Evolutionary conservation across 2,113 vertebrate species (phyloP).

Genomic region (Zapornia atra): DNA sequence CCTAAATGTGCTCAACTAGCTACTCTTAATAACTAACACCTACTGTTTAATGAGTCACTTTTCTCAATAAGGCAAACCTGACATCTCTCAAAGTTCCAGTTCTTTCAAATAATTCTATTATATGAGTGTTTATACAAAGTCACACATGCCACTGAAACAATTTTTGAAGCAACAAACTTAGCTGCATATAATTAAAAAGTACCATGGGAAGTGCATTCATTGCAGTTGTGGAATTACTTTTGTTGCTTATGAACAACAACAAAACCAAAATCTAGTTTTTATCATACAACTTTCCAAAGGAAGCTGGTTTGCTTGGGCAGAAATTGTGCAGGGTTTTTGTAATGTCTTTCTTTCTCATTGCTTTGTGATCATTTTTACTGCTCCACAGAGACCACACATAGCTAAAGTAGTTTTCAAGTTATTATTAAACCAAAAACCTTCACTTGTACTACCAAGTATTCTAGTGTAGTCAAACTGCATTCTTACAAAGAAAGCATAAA

Average conservation of each 20-base stretch:
- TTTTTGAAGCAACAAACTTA: background rate
- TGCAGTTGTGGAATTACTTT: slow-evolving; percentile 5
- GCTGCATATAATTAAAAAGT: background rate
- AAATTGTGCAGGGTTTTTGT: background rate
- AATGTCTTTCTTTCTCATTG: background rate
- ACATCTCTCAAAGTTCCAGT: background rate
- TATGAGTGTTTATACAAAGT: background rate
- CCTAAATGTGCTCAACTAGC: background rate
- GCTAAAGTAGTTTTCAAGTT: slow-evolving; percentile 4
- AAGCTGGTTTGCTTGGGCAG: background rate
- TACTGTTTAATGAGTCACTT: background rate
- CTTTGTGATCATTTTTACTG: background rate
- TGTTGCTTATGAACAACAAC: background rate
- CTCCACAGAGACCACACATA: background rate
- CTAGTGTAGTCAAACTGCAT: background rate
- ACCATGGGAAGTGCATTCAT: background rate
- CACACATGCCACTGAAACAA: background rate
- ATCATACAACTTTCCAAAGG: background rate
- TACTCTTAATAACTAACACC: background rate
- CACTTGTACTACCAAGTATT: background rate
- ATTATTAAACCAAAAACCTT: background rate
- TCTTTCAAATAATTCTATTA: background rate
- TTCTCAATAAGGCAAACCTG: background rate
- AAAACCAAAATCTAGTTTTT: background rate
- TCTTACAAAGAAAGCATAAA: slow-evolving; percentile 1